A percentile compares a stretch with the other conserved stretches of the same genome.
Evolutionary conservation across 2,888 invertebrate genomes (phyloP).

Genomic region (Operophtera brumata): DNA sequence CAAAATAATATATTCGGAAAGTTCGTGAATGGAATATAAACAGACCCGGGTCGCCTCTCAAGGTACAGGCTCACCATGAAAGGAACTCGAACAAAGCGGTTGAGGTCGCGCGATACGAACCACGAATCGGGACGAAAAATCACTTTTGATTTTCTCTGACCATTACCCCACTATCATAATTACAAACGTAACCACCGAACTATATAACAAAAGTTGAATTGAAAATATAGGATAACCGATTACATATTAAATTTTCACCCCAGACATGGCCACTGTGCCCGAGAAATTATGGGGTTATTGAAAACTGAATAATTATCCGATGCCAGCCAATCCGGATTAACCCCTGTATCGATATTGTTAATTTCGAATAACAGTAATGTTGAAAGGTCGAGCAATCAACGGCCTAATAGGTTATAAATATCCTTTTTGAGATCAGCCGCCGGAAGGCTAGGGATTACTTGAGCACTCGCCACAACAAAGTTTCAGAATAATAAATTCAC

Average conservation of each 20-base stretch:
- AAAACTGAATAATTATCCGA: conserved; percentile 21
- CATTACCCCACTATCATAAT: conserved; percentile 10
- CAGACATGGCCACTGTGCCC: conserved; percentile 13
- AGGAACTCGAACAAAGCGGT: conserved; percentile 62
- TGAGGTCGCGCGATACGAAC: conserved; percentile 52
- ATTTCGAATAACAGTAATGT: conserved; percentile 28
- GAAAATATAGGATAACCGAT: conserved; percentile 32
- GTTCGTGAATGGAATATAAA: conserved; percentile 77
- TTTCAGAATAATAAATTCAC: conserved; percentile 67
- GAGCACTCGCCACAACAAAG: conserved; percentile 63
- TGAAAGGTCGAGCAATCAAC: conserved; percentile 27
- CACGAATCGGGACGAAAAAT: conserved; percentile 40
- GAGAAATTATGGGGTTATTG: conserved; percentile 26
- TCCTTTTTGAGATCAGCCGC: conserved; percentile 27
- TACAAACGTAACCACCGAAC: neutral
- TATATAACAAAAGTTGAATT: conserved; percentile 33
- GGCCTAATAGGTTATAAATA: conserved; percentile 27
- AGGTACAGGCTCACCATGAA: conserved; percentile 61
- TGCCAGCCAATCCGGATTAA: conserved; percentile 23
- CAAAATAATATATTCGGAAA: conserved; percentile 74
- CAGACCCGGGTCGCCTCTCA: conserved; percentile 57
- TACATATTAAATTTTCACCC: conserved; percentile 25
- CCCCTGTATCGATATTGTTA: conserved; percentile 23
- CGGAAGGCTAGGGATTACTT: conserved; percentile 58
- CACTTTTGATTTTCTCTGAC: conserved; percentile 34